These are phyloP conservation scores for Sus cebifrons DNA, from an alignment of 2,797 vertebrate genomes.

Conservation along the genomic window DNA sequence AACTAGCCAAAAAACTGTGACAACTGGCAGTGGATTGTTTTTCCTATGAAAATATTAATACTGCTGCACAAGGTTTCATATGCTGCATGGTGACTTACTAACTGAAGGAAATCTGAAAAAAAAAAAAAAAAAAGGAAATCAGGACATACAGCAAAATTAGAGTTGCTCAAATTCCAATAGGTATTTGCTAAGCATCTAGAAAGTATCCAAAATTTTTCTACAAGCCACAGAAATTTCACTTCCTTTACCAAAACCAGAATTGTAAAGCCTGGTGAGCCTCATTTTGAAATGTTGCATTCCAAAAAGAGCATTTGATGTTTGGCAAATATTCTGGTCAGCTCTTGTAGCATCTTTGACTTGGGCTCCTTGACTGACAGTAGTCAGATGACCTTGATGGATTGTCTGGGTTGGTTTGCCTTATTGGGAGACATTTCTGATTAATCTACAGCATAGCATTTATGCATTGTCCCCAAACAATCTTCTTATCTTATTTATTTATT, in stretches of 20 bases:
- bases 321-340: not conserved
- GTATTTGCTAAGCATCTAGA: not conserved
- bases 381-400: not conserved
- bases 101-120: not conserved
- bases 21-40: not conserved
- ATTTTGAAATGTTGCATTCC: not conserved
- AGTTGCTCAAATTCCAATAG: not conserved
- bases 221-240: not conserved
- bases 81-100: not conserved
- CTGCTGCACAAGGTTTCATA: not conserved
- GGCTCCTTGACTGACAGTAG: not conserved
- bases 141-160: not conserved
- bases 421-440: constrained; percentile 5
- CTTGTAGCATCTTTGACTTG: not conserved
- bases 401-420: not conserved
- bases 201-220: not conserved
- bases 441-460: not conserved
- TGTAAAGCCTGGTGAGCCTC: not conserved
- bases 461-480: not conserved
- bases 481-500: not conserved
- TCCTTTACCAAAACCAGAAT: not conserved
- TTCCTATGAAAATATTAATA: constrained; percentile 9
- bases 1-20: constrained; percentile 40
- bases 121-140: not conserved
- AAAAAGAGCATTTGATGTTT: not conserved